Percentiles rank a stretch among this genome's conserved stretches.
Evolutionary conservation across 2,888 invertebrate species (phyloP).

Genomic region (Rotaria socialis): DNA sequence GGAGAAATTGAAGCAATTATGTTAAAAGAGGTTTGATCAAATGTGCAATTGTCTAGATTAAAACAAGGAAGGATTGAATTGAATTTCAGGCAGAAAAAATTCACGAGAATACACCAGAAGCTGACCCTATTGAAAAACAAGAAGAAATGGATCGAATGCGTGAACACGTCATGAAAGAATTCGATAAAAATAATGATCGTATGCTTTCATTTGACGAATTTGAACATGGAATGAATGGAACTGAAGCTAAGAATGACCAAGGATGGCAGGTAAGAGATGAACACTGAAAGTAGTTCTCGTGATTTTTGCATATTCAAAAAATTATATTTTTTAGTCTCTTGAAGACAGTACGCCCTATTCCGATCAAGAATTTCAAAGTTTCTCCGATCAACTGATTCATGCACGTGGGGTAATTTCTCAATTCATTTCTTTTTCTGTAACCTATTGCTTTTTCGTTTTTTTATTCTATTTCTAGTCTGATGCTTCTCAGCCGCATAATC

Average conservation of each 20-base stretch:
- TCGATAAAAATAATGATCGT: constrained; percentile 79
- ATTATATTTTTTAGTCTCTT: background rate
- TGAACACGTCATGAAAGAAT: constrained; percentile 84
- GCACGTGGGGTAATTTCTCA: background rate
- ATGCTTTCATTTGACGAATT: constrained; percentile 76
- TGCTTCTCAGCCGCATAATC: background rate
- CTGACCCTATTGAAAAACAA: constrained; percentile 70
- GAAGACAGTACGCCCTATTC: background rate
- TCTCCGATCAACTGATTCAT: background rate
- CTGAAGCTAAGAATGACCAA: constrained; percentile 41
- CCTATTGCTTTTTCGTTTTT: background rate
- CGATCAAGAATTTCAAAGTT: background rate
- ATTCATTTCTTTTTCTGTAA: background rate
- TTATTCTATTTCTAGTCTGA: background rate
- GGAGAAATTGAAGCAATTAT: constrained; percentile 81
- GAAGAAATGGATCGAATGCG: constrained; percentile 99
- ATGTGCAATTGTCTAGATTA: background rate
- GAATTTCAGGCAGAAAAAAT: constrained; percentile 69
- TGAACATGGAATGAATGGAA: constrained; percentile 70
- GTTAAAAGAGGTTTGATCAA: constrained; percentile 68
- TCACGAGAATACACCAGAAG: constrained; percentile 80
- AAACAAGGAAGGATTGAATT: background rate
- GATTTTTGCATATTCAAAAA: too few relatives aligned
- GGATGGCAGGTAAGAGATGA: constrained; percentile 37
- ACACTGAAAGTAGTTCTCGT: too few relatives aligned